Conservation (phyloP, 2,797 vertebrate species). For the Mus minutoides region DNA sequence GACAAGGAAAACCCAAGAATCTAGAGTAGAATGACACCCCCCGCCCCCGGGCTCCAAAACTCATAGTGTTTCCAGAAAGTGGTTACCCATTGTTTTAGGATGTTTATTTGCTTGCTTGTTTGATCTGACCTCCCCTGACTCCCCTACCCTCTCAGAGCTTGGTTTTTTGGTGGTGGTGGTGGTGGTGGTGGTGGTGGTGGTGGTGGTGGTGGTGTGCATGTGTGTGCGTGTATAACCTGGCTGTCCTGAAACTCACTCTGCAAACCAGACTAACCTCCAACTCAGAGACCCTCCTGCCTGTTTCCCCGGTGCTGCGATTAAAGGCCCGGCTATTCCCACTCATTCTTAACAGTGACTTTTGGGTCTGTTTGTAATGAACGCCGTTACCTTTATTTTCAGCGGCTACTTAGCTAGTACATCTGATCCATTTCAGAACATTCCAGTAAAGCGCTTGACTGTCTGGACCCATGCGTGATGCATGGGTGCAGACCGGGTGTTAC, state of each 20-base stretch:
- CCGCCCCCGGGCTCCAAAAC: not conserved
- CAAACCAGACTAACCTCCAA: not conserved
- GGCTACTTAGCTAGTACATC: rapidly evolving
- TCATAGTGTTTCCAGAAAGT: not conserved
- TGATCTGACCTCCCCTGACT: not conserved
- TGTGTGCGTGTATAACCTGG: not conserved
- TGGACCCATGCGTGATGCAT: not conserved
- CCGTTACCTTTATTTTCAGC: not conserved
- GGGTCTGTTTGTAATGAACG: not conserved
- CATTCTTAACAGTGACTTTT: not conserved
- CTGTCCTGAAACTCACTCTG: not conserved
- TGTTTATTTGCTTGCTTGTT: not conserved
- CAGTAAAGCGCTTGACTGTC: not conserved
- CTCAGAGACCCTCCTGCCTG: not conserved
- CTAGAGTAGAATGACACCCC: not conserved
- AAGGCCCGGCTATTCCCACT: not conserved
- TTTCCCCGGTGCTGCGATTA: not conserved
- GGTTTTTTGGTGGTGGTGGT: not conserved
- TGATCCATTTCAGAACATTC: rapidly evolving
- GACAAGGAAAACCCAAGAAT: not conserved
- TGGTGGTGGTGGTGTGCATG: too few relatives aligned
- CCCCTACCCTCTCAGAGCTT: not conserved
- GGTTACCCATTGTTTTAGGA: not conserved
- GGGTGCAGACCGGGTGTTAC: too few relatives aligned
- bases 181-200: too few relatives aligned